Conservation (phyloP, 2,888 invertebrate genomes). For the Drosophila mulleri region DNA sequence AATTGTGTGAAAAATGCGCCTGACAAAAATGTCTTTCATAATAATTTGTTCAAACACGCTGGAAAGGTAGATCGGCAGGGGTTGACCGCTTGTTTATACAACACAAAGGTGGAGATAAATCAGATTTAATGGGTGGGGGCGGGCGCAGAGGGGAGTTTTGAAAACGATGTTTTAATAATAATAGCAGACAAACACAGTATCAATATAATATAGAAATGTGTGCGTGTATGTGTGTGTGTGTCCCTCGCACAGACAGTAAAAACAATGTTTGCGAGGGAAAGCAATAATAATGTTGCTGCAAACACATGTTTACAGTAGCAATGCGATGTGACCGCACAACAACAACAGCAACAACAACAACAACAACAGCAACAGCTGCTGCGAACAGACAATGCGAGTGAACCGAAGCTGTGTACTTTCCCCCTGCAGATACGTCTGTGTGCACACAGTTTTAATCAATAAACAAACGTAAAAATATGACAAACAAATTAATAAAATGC, state of each 20-base stretch:
- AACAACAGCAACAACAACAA: constrained; percentile 21
- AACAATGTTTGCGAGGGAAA: constrained; percentile 49
- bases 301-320: constrained; percentile 72
- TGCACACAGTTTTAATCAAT: constrained; percentile 75
- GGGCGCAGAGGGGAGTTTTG: constrained; percentile 52
- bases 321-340: constrained; percentile 32
- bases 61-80: constrained; percentile 2
- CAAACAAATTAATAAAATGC: constrained; percentile 82
- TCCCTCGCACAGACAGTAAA: constrained; percentile 21
- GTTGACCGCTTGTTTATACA: constrained; percentile 7
- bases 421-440: constrained; percentile 33
- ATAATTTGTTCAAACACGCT: constrained; percentile 70
- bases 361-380: constrained; percentile 51
- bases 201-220: constrained; percentile 4
- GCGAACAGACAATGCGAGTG: constrained; percentile 41
- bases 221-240: neutral
- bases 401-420: neutral
- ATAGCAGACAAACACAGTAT: constrained; percentile 35
- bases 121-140: constrained; percentile 33
- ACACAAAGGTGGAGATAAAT: constrained; percentile 52
- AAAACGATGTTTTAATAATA: constrained; percentile 69
- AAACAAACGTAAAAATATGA: constrained; percentile 80
- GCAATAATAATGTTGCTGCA: constrained; percentile 63
- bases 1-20: constrained; percentile 62
- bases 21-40: constrained; percentile 71